Evolutionary conservation across 2,888 invertebrate species (phyloP).

Genomic region (Mythimna vitellina): DNA sequence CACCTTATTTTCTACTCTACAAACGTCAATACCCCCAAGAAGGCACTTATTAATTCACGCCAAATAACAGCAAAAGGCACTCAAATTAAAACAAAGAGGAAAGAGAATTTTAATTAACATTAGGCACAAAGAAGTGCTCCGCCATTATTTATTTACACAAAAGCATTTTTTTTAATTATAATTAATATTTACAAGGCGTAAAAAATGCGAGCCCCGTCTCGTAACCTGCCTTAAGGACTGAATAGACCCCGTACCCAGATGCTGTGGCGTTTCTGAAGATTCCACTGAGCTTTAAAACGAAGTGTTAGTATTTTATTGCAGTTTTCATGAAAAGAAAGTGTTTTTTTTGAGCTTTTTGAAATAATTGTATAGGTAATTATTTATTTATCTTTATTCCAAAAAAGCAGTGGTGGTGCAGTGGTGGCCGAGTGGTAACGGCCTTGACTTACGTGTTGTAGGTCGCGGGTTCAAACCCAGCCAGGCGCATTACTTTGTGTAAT

Average conservation of each 20-base stretch:
- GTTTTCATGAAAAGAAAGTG: background rate
- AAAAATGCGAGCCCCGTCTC: constrained; percentile 67
- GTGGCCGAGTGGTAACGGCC: too few species aligned
- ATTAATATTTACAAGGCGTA: constrained; percentile 87
- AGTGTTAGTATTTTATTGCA: background rate
- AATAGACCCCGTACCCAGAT: constrained; percentile 60
- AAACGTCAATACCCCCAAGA: constrained; percentile 47
- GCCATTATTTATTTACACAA: constrained; percentile 87
- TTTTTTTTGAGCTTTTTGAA: too few species aligned
- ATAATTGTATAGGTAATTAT: too few species aligned
- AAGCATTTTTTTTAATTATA: constrained; percentile 87
- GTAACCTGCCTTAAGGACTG: constrained; percentile 59
- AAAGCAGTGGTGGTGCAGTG: too few species aligned
- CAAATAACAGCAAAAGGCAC: constrained; percentile 84
- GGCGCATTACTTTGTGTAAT: too few species aligned
- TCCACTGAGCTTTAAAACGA: background rate
- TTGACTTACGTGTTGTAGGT: too few species aligned
- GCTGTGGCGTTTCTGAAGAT: background rate
- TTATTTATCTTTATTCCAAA: too few species aligned
- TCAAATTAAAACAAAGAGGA: constrained; percentile 85
- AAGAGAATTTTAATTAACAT: constrained; percentile 87
- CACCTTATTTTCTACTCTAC: constrained; percentile 1
- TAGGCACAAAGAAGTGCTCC: constrained; percentile 77
- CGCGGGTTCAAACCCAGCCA: too few species aligned
- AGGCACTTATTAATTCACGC: constrained; percentile 59